phyloP scores from a whole-genome alignment of 2,113 vertebrate genomes.

The Rissa tridactyla region DNA sequence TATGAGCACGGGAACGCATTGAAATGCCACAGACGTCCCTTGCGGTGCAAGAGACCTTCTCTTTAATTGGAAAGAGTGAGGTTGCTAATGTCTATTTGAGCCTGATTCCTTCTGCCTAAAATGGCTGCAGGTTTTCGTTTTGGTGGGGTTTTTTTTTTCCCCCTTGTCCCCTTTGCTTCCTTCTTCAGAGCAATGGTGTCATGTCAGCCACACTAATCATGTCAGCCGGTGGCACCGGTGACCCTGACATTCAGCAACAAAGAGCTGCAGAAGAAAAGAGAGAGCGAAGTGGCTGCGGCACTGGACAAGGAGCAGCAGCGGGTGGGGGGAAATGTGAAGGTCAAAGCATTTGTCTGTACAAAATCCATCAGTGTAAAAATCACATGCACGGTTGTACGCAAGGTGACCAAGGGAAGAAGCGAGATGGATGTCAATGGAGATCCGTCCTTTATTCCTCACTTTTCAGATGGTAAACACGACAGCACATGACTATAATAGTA shows the following conservation, averaged over 20 bases:
- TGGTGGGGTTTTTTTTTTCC: neutral
- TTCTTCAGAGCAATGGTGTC: conserved; percentile 39
- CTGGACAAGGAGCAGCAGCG: neutral
- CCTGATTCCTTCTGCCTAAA: neutral
- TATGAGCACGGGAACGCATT: neutral
- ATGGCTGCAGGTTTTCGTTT: neutral
- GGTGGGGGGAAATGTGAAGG: neutral
- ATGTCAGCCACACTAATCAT: conserved; percentile 60
- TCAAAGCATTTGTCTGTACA: neutral
- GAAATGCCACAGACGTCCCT: neutral
- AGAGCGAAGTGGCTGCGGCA: neutral
- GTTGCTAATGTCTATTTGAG: neutral
- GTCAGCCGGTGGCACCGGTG: conserved; percentile 57
- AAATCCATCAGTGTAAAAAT: neutral
- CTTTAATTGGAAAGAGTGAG: neutral
- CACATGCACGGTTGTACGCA: neutral
- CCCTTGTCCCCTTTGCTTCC: neutral
- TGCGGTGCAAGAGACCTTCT: neutral
- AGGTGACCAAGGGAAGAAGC: neutral
- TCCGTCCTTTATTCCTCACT: neutral
- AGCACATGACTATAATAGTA: neutral
- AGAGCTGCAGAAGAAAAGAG: conserved; percentile 14
- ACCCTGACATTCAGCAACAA: conserved; percentile 64
- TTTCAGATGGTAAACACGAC: neutral
- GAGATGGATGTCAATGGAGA: neutral